Evolutionary conservation across 2,113 vertebrate genomes (phyloP).

Genomic region (Speoplatyrhinus poulsoni): DNA sequence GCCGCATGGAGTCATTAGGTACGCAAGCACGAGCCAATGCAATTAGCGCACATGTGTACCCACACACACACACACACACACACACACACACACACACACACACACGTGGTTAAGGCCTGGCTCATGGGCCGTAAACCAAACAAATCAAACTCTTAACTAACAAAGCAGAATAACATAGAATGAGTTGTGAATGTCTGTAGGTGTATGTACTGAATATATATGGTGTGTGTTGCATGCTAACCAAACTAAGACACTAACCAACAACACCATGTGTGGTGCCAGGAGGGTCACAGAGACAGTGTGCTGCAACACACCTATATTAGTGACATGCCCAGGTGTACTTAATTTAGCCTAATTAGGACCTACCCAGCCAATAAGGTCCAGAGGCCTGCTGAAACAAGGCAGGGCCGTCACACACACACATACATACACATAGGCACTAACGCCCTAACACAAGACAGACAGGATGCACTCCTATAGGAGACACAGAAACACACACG

Average conservation of each 20-base stretch:
- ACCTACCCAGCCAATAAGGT: neutral
- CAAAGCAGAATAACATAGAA: too few relatives aligned
- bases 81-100: slow-evolving; percentile 11
- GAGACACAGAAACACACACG: slow-evolving; percentile 16
- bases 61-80: slow-evolving; percentile 12
- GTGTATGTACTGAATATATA: too few relatives aligned
- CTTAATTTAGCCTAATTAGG: too few relatives aligned
- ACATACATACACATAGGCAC: slow-evolving; percentile 14
- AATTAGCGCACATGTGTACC: slow-evolving; percentile 32
- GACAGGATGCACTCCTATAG: slow-evolving; percentile 63
- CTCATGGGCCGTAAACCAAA: too few relatives aligned
- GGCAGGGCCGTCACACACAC: slow-evolving; percentile 1
- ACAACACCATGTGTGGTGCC: too few relatives aligned
- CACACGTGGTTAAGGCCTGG: slow-evolving; percentile 36
- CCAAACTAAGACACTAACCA: too few relatives aligned
- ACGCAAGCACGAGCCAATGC: slow-evolving; percentile 47
- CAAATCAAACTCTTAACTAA: too few relatives aligned
- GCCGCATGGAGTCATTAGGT: slow-evolving; percentile 61
- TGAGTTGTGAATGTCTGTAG: too few relatives aligned
- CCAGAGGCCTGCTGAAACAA: neutral
- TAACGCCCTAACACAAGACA: slow-evolving; percentile 58
- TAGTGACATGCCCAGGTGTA: too few relatives aligned
- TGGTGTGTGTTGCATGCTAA: too few relatives aligned
- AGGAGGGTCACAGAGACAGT: slow-evolving; percentile 2
- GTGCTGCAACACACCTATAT: neutral